Base-by-base conservation (phyloP, 2,888 invertebrate genomes). In the Parthenolecanium corni region DNA sequence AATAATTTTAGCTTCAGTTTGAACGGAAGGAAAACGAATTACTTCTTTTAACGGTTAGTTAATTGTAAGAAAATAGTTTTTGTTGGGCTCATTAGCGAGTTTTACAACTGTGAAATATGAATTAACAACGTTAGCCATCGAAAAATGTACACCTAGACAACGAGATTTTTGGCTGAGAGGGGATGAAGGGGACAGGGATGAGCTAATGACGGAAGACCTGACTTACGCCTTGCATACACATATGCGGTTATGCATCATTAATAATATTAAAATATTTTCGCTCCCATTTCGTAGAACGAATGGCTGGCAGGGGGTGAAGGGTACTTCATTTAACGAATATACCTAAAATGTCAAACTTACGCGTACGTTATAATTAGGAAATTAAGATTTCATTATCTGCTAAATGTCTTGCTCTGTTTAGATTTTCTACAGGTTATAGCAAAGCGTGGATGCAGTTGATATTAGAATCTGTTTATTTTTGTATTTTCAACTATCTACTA, bases 21-120 rank as follows among this genome's bases (percentile, higher is more conserved):
- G 16, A 20, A 49, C 18, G 23, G 40, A 61, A 57, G 24, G 61
- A 61, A 61, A 61, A 61, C 47, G 47, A 61, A 51, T 61, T 49
- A 49, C 49, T 61, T 61, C 61, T 61, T 61, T 61, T 61, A 61
- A 61, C 61, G 61, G 61, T 61, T 61, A 61, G 61, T 61, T 61
- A 61, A 61, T 61, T 61, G 61, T 61, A 61, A 61, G 61, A 61
- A 61, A 61, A 61, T 61, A 61, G 47, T 61, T 61, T 61, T 61
- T 61, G 61, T 49, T 61, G 49, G 61, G 49, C 61, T 61, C 61
- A 61, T 61, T 61, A 61, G 61, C 49, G 49, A 61, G 61, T 61
- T 61, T 61, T 61, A 61, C 61, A 61, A 61, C 61, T 61, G 61
- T 61, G 61, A 61, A 61, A 61, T 61, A 61, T 61, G 61, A 61